Evolutionary conservation across 1,140 invertebrate species (phyloP).

Genomic region (Maconellicoccus hirsutus): DNA sequence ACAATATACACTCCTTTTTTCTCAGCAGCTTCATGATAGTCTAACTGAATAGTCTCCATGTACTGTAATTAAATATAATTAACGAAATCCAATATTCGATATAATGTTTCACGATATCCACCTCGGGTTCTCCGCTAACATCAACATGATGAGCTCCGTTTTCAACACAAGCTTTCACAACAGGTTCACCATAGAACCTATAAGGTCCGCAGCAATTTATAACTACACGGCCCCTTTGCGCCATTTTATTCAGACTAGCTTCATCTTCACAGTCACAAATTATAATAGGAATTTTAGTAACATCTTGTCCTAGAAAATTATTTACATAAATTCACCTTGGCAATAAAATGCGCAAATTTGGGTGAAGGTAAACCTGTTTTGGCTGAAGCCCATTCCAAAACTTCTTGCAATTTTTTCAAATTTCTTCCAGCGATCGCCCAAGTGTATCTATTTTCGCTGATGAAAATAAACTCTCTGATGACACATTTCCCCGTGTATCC

Average conservation of each 20-base stretch:
- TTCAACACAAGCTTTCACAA: conserved; percentile 77
- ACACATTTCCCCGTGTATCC: conserved; percentile 76
- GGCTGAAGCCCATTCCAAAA: conserved; percentile 47
- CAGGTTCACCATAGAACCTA: conserved; percentile 72
- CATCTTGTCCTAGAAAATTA: conserved; percentile 40
- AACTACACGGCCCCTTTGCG: conserved; percentile 54
- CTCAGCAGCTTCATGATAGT: conserved; percentile 63
- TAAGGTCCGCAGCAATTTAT: conserved; percentile 86
- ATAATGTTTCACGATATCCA: conserved; percentile 30
- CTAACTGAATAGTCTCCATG: conserved; percentile 71
- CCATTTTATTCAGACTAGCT: conserved; percentile 61
- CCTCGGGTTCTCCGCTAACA: conserved; percentile 79
- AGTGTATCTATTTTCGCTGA: conserved; percentile 40
- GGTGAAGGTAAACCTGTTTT: conserved; percentile 38
- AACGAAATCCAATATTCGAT: background rate
- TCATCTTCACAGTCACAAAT: conserved; percentile 65
- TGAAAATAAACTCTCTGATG: conserved; percentile 44
- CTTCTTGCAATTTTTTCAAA: conserved; percentile 53
- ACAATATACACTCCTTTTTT: conserved; percentile 70
- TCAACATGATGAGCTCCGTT: conserved; percentile 76
- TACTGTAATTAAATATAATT: conserved; percentile 46
- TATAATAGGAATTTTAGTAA: conserved; percentile 51
- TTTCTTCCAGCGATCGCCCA: conserved; percentile 66
- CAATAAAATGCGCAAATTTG: background rate
- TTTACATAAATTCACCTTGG: background rate